Base-by-base conservation (phyloP, 64 coral and sea anemone species). In the Montipora foliosa region DNA sequence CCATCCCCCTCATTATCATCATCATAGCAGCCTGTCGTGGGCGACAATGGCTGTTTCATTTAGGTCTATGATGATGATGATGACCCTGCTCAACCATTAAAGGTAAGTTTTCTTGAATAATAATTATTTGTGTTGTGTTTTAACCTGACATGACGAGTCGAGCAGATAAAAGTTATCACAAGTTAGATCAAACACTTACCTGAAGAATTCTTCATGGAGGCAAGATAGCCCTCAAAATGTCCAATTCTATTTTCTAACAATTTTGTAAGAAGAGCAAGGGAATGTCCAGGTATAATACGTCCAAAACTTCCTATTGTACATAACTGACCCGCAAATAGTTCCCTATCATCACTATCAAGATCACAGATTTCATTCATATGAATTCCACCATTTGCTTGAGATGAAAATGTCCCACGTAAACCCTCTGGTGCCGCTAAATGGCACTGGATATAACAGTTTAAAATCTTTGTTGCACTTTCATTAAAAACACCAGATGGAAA, bases 361-460 rank as follows among this genome's bases (percentile, higher is more conserved):
- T 98, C 97, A 83, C 94, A 95, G 14, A 98, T 96, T 64, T 98
- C 97, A 80, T 98, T 94, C 46, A 98, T 29, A 52, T 95, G 50
- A 24, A 94, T 73, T 25, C 80, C 83, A 75, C 79, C 58, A 5
- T 82, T 79, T 11, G 58, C 25, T 44, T 93, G 75, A 58, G 75
- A 74, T 20, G 84, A 84, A 47, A 91, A 91, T 46, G 88, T 73
- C 9, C 94, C 94, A 4, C 97, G 87, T 14, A 94, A 77, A 4
- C 97, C 97, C 55, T 98, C 94, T 50, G 97, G 97, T 47, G 80
- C 67, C 0, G 89, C 80, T 9, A 98, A 45, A 52, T 98, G 97
- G 16, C 94, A 95, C 47, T 88, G 94, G 17, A 98, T 71, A 22
- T 98, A 98, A 29, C 79, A 91, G 89, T 98, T 95, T 51, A 98